A percentile compares a stretch with the other conserved stretches of the same genome.
phyloP scores from a whole-genome alignment of 2,797 vertebrate genomes.

The Echeneis naucrates region DNA sequence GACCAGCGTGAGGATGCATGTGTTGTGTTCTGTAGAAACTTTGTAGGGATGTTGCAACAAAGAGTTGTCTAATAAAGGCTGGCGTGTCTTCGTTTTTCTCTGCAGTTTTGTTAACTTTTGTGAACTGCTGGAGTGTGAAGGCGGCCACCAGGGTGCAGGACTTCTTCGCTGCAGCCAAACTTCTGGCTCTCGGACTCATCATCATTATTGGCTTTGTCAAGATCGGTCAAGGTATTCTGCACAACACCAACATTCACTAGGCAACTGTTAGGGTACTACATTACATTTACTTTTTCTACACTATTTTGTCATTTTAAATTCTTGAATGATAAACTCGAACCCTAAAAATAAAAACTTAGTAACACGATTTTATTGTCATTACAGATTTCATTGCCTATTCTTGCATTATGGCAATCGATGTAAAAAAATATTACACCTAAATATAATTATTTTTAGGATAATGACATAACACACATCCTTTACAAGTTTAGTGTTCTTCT shows the following conservation, averaged over 20 bases:
- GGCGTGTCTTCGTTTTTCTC: constrained; percentile 1
- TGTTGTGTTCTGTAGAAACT: not conserved
- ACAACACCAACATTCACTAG: not conserved
- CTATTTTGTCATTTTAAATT: too few relatives aligned
- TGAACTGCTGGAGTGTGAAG: constrained; percentile 98
- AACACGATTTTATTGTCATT: not conserved
- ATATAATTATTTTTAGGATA: too few relatives aligned
- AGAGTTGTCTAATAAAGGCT: not conserved
- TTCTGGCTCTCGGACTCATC: constrained; percentile 92
- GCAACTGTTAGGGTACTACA: not conserved
- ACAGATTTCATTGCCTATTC: not conserved
- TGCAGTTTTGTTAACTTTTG: constrained; percentile 91
- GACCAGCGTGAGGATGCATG: not conserved
- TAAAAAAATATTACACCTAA: too few relatives aligned
- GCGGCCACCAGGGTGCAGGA: constrained; percentile 97
- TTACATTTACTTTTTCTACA: too few relatives aligned
- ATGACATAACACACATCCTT: too few relatives aligned
- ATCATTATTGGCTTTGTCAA: constrained; percentile 93
- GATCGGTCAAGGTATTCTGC: constrained; percentile 72
- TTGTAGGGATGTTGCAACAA: not conserved
- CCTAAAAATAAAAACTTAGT: too few relatives aligned
- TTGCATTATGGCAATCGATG: too few relatives aligned
- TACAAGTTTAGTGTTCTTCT: too few relatives aligned
- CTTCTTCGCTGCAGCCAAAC: constrained; percentile 93
- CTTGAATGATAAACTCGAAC: too few relatives aligned